These are phyloP conservation scores for Caenorhabditis sinica DNA, from an alignment of 2,888 invertebrate species.

Conservation along the genomic window DNA sequence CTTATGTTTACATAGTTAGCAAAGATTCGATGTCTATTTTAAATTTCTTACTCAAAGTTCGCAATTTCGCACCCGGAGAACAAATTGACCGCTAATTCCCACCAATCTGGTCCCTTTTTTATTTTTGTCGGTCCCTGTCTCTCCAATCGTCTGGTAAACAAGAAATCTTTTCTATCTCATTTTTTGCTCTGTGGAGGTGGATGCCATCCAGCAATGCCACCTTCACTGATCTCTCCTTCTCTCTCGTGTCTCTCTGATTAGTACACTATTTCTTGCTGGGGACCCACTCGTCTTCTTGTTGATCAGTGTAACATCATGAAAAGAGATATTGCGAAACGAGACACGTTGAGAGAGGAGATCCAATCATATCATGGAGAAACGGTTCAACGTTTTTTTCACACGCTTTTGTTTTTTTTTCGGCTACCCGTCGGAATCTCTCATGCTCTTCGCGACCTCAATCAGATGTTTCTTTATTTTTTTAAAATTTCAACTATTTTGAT, in stretches of 20 bases:
- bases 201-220: slow-evolving; percentile 55
- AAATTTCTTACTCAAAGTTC: too few species aligned
- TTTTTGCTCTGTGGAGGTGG: slow-evolving; percentile 61
- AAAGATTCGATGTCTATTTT: too few species aligned
- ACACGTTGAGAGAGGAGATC: slow-evolving; percentile 36
- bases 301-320: slow-evolving; percentile 66
- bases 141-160: slow-evolving; percentile 43
- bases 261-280: slow-evolving; percentile 23
- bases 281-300: slow-evolving; percentile 35
- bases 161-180: slow-evolving; percentile 27
- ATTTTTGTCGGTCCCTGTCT: slow-evolving; percentile 2
- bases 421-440: slow-evolving; percentile 28
- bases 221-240: slow-evolving; percentile 44
- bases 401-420: slow-evolving; percentile 40
- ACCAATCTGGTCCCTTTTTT: slow-evolving; percentile 36
- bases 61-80: too few species aligned
- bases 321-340: slow-evolving; percentile 34
- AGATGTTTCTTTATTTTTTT: slow-evolving; percentile 38
- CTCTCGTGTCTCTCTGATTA: slow-evolving; percentile 35
- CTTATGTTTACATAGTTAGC: too few species aligned
- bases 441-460: slow-evolving; percentile 1
- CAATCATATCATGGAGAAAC: slow-evolving; percentile 58
- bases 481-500: background rate
- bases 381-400: slow-evolving; percentile 37
- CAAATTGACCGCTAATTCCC: slow-evolving; percentile 1